These are phyloP conservation scores for Amphimallon solstitiale DNA, from an alignment of 2,888 invertebrate species.

Conservation along the genomic window DNA sequence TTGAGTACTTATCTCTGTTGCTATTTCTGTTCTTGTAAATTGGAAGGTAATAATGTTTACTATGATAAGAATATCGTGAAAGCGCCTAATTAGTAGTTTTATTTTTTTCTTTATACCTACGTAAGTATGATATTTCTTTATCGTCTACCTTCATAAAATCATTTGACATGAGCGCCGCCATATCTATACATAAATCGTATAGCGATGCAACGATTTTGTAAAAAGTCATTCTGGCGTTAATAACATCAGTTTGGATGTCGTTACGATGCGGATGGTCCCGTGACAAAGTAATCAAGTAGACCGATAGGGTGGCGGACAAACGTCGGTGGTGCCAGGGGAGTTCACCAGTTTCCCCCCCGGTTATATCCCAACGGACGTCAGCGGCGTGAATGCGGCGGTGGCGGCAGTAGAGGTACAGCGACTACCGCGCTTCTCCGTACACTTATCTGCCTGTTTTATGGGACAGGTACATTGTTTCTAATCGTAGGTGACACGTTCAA, in stretches of 20 bases:
- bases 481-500: slow-evolving; percentile 66
- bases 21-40: too few relatives aligned
- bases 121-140: not conserved
- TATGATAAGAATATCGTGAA: too few relatives aligned
- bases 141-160: not conserved
- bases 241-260: slow-evolving; percentile 40
- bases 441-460: slow-evolving; percentile 43
- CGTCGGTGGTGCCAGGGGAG: slow-evolving; percentile 22
- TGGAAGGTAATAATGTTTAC: too few relatives aligned
- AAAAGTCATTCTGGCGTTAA: slow-evolving; percentile 38
- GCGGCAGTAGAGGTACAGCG: slow-evolving; percentile 30
- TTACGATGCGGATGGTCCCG: slow-evolving; percentile 38
- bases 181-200: slow-evolving; percentile 15
- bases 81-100: too few relatives aligned
- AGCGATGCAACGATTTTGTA: slow-evolving; percentile 29
- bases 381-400: slow-evolving; percentile 32
- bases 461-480: slow-evolving; percentile 64
- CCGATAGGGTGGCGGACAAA: slow-evolving; percentile 26
- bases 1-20: too few relatives aligned
- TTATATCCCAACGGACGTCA: slow-evolving; percentile 34
- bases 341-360: slow-evolving; percentile 16
- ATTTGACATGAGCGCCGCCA: not conserved
- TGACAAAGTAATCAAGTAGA: slow-evolving; percentile 41
- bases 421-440: slow-evolving; percentile 34
- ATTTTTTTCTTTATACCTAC: too few relatives aligned